Evolutionary conservation across 2,113 vertebrate species (phyloP).

Genomic region (Alexandromys fortis): DNA sequence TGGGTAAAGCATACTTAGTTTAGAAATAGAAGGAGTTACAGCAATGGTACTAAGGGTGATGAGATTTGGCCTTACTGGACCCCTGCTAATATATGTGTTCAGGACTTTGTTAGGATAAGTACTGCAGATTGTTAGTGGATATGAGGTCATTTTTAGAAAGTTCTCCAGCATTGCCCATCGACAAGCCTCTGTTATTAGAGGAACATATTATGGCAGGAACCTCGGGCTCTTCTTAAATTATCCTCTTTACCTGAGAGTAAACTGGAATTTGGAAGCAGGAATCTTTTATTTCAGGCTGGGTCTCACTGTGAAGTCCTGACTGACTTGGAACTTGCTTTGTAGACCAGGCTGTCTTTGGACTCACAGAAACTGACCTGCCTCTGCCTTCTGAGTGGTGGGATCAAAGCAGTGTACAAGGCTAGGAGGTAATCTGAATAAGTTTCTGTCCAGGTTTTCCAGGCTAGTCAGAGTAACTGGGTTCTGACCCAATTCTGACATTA

Average conservation of each 20-base stretch:
- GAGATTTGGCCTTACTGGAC: neutral
- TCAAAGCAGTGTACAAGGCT: neutral
- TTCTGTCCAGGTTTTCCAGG: slow-evolving; percentile 20
- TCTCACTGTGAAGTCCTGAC: neutral
- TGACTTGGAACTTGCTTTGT: neutral
- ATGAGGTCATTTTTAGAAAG: neutral
- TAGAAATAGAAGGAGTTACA: neutral
- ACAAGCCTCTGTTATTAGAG: neutral
- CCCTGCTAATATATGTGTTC: neutral
- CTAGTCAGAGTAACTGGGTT: neutral
- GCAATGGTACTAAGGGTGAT: neutral
- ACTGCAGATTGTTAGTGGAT: neutral
- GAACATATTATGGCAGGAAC: neutral
- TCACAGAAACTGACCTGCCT: neutral
- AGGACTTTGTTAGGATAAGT: neutral
- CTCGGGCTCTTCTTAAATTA: neutral
- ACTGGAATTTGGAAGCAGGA: neutral
- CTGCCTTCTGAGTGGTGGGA: neutral
- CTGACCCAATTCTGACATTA: neutral
- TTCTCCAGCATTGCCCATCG: neutral
- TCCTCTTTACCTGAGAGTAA: neutral
- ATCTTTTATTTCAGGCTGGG: neutral
- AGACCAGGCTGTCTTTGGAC: neutral
- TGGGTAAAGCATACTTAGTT: neutral
- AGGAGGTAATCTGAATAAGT: neutral